Evolutionary conservation across 2,797 vertebrate genomes (phyloP).

Genomic region (Neostethus bicornis): DNA sequence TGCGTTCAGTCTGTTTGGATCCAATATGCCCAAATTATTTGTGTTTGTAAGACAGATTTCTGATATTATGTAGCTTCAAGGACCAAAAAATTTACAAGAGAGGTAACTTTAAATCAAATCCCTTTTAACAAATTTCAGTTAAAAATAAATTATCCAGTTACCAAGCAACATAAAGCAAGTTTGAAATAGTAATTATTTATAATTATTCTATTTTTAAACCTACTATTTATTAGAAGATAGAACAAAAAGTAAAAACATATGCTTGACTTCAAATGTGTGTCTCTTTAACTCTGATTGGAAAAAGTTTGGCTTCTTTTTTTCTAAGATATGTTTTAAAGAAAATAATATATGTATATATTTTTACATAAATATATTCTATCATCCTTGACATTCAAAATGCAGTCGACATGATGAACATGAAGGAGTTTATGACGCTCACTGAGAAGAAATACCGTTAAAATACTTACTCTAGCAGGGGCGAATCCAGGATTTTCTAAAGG

Average conservation of each 20-base stretch:
- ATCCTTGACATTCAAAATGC: too few species aligned
- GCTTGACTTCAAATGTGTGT: background rate
- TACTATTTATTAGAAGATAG: background rate
- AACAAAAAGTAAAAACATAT: background rate
- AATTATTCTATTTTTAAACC: background rate
- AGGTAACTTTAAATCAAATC: slow-evolving; percentile 1
- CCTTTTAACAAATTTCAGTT: background rate
- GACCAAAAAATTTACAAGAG: slow-evolving; percentile 18
- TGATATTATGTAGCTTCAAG: slow-evolving; percentile 23
- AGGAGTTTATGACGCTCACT: too few species aligned
- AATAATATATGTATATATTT: too few species aligned
- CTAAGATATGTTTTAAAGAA: too few species aligned
- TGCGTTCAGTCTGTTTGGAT: slow-evolving; percentile 11
- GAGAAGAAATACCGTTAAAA: too few species aligned
- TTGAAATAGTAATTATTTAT: background rate
- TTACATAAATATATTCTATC: too few species aligned
- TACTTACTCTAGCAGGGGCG: too few species aligned
- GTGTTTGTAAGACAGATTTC: slow-evolving; percentile 6
- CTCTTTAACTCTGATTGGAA: too few species aligned
- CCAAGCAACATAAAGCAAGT: background rate
- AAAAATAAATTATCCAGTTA: too few species aligned
- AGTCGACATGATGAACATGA: too few species aligned
- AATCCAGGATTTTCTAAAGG: too few species aligned
- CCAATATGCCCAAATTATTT: slow-evolving; percentile 3
- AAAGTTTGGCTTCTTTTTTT: too few species aligned